phyloP scores from a whole-genome alignment of 2,888 invertebrate genomes.

The Tipula vernalis region DNA sequence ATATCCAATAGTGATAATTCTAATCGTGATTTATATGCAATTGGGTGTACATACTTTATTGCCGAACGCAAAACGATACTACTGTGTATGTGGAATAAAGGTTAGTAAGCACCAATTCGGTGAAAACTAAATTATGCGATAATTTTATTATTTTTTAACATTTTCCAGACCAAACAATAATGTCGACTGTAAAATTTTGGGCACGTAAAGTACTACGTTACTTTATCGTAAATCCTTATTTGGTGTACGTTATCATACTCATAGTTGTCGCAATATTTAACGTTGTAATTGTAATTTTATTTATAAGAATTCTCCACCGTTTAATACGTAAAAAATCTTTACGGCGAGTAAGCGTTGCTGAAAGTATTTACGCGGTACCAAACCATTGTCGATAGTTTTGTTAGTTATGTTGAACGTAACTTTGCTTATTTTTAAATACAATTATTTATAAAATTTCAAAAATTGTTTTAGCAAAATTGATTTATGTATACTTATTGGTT shows the following conservation, averaged over 20 bases:
- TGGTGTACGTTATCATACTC: neutral
- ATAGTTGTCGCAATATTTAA: neutral
- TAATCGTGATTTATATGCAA: neutral
- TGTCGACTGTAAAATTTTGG: neutral
- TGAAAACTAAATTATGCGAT: too few species aligned
- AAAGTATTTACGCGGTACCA: neutral
- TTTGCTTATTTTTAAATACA: too few species aligned
- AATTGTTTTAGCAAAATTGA: too few species aligned
- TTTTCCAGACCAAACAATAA: neutral
- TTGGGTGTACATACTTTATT: neutral
- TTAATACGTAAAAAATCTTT: neutral
- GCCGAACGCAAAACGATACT: neutral
- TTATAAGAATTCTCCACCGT: neutral
- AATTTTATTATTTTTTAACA: too few species aligned
- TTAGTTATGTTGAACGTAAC: too few species aligned
- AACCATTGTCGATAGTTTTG: too few species aligned
- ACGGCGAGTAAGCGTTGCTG: neutral
- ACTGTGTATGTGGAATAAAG: neutral
- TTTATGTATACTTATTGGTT: too few species aligned
- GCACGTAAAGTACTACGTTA: neutral
- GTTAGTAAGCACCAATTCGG: too few species aligned
- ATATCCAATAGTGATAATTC: neutral
- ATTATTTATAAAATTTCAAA: too few species aligned
- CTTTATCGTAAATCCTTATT: neutral
- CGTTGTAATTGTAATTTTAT: neutral